Conservation (phyloP, 2,113 vertebrate genomes). For the Ammodytes dubius region DNA sequence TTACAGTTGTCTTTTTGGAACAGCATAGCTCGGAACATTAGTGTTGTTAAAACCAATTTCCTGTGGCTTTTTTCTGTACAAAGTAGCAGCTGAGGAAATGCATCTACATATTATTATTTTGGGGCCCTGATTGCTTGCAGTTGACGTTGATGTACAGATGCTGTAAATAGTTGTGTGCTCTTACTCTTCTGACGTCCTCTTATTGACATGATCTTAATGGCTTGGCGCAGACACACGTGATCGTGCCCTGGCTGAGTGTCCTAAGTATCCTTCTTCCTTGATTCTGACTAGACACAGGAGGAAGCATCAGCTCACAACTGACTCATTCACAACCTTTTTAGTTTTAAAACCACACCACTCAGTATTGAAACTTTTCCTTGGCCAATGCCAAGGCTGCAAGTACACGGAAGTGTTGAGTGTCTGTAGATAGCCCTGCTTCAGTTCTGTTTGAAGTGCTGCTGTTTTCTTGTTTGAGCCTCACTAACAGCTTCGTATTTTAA, state of each 20-base stretch:
- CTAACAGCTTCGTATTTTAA: background rate
- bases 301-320: constrained; percentile 25
- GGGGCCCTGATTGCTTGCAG: constrained; percentile 15
- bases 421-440: background rate
- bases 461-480: background rate
- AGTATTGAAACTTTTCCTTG: constrained; percentile 27
- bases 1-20: background rate
- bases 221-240: constrained; percentile 25
- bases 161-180: constrained; percentile 66
- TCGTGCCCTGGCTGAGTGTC: constrained; percentile 2
- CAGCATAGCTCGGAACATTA: background rate
- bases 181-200: constrained; percentile 33
- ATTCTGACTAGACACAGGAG: constrained; percentile 16
- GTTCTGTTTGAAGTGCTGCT: background rate
- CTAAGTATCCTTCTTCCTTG: background rate
- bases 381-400: constrained; percentile 14
- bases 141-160: constrained; percentile 52
- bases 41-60: background rate
- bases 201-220: constrained; percentile 11
- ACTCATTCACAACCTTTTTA: constrained; percentile 14
- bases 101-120: background rate
- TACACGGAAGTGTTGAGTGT: background rate
- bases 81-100: background rate
- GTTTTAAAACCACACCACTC: constrained; percentile 25
- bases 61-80: background rate